Evolutionary conservation across 2,888 invertebrate species (phyloP).

Genomic region (Spialia ferax): DNA sequence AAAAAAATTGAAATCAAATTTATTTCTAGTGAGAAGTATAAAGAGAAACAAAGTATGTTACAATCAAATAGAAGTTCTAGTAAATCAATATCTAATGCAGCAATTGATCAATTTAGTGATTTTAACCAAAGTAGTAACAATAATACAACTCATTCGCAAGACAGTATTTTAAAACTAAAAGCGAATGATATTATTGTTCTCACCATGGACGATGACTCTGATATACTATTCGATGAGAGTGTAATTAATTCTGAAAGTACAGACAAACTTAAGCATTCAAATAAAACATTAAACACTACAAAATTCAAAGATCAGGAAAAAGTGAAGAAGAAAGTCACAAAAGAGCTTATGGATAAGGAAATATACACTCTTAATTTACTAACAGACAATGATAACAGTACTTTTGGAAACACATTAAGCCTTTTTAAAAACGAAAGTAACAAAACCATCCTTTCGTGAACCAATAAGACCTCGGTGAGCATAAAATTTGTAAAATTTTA

Average conservation of each 20-base stretch:
- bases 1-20: too few relatives aligned
- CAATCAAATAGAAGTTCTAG: constrained; percentile 16
- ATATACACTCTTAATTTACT: constrained; percentile 15
- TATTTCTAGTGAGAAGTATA: constrained; percentile 41
- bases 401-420: not conserved
- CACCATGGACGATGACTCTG: constrained; percentile 35
- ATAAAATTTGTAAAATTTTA: not conserved
- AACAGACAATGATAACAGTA: not conserved
- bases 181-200: constrained; percentile 40
- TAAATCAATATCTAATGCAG: constrained; percentile 23
- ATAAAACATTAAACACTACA: constrained; percentile 4
- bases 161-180: constrained; percentile 28
- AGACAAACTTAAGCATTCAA: not conserved
- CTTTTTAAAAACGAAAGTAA: not conserved
- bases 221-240: not conserved
- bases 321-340: not conserved
- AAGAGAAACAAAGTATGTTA: constrained; percentile 35
- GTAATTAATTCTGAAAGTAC: not conserved
- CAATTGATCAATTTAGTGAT: not conserved
- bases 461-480: not conserved
- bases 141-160: constrained; percentile 8
- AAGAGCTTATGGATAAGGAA: not conserved
- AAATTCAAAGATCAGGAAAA: not conserved
- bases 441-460: not conserved
- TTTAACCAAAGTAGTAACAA: not conserved